Conservation (phyloP, 2,888 invertebrate species). For the Ferrisia virgata region DNA sequence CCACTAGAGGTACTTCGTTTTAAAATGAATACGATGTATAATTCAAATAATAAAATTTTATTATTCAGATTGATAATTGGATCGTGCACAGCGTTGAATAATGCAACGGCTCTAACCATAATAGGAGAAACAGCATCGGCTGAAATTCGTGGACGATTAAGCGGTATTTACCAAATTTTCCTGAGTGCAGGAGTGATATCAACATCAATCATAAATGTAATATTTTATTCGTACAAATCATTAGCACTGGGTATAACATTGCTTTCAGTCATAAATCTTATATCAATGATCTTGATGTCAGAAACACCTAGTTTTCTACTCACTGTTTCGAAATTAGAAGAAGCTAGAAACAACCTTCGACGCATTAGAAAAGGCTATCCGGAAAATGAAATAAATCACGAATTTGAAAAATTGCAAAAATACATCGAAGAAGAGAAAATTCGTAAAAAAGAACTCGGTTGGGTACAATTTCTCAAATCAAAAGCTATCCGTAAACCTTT, state of each 20-base stretch:
- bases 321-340: not conserved
- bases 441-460: not conserved
- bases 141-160: not conserved
- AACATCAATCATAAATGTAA: not conserved
- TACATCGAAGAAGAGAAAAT: not conserved
- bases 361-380: not conserved
- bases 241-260: not conserved
- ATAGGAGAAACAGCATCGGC: constrained; percentile 5
- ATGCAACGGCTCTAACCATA: not conserved
- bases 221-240: not conserved
- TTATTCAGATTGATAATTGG: not conserved
- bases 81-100: not conserved
- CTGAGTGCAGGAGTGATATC: not conserved
- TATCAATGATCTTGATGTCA: not conserved
- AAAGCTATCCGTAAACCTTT: not conserved
- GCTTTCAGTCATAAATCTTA: not conserved
- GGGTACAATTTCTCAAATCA: not conserved
- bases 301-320: not conserved
- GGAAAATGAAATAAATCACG: not conserved
- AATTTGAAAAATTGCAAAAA: not conserved
- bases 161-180: not conserved
- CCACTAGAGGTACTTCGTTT: too few species aligned
- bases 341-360: not conserved
- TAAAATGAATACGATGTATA: too few species aligned
- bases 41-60: not conserved